These are phyloP conservation scores for Delphinus delphis DNA, from an alignment of 2,113 vertebrate genomes.

Conservation along the genomic window DNA sequence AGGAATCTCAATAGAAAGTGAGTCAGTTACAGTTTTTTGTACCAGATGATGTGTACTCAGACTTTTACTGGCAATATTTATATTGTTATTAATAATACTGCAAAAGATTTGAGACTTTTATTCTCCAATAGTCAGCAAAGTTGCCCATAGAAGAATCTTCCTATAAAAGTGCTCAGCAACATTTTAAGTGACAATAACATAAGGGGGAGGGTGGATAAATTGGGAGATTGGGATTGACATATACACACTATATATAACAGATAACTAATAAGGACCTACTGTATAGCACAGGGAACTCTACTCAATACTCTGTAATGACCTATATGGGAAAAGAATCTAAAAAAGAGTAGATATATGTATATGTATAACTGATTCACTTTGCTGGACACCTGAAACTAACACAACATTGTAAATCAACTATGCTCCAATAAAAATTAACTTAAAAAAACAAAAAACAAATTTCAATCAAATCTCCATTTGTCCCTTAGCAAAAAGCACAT, in stretches of 20 bases:
- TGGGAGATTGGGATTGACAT: background rate
- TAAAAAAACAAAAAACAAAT: background rate
- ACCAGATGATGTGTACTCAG: background rate
- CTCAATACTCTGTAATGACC: background rate
- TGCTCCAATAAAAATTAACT: background rate
- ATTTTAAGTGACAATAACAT: background rate
- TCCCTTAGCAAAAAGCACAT: background rate
- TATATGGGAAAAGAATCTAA: background rate
- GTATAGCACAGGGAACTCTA: background rate
- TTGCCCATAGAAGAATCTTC: background rate
- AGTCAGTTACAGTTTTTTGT: background rate
- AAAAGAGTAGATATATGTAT: background rate
- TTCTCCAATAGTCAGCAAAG: background rate
- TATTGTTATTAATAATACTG: background rate
- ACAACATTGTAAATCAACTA: background rate
- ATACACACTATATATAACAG: background rate
- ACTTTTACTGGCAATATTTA: background rate
- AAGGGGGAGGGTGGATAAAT: background rate
- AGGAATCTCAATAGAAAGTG: background rate
- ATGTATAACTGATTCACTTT: background rate
- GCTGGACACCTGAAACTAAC: background rate
- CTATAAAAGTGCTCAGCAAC: background rate
- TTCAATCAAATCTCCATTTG: background rate
- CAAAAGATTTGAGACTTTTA: background rate
- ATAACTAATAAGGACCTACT: background rate